A percentile compares a stretch with the other conserved stretches of the same genome.
These are phyloP conservation scores for Serripes groenlandicus DNA, from an alignment of 2,888 invertebrate species.

Conservation along the genomic window DNA sequence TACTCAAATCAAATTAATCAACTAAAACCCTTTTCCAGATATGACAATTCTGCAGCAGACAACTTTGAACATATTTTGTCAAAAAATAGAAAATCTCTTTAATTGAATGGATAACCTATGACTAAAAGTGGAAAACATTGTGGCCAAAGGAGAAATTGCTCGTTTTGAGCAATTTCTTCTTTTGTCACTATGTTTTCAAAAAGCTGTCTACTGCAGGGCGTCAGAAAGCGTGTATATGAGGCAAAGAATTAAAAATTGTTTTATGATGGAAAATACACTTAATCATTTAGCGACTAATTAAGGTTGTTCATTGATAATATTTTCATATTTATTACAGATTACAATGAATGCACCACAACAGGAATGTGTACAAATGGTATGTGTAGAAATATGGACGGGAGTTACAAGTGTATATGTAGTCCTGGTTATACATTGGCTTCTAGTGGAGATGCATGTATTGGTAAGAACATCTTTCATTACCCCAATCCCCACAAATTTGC, in stretches of 20 bases:
- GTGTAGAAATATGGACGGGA: constrained; percentile 94
- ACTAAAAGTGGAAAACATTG: background rate
- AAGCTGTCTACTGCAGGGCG: background rate
- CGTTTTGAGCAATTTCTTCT: background rate
- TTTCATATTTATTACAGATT: constrained; percentile 68
- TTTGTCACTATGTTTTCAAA: background rate
- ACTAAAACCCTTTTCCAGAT: too few relatives aligned
- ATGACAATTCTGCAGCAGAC: too few relatives aligned
- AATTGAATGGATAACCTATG: too few relatives aligned
- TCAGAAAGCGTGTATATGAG: background rate
- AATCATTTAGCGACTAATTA: background rate
- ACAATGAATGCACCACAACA: constrained; percentile 80
- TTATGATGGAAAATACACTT: too few relatives aligned
- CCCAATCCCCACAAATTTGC: background rate
- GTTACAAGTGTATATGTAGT: constrained; percentile 94
- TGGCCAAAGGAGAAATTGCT: background rate
- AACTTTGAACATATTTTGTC: too few relatives aligned
- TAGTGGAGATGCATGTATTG: constrained; percentile 92
- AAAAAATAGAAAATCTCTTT: too few relatives aligned
- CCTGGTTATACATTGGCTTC: constrained; percentile 91
- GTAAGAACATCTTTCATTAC: constrained; percentile 86
- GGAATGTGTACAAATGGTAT: constrained; percentile 94
- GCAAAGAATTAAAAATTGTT: too few relatives aligned
- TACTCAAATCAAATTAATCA: too few relatives aligned
- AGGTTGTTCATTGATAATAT: background rate